A percentile compares a stretch with the other conserved stretches of the same genome.
Evolutionary conservation across 2,888 invertebrate species (phyloP).

Genomic region (Drosophila monieri): DNA sequence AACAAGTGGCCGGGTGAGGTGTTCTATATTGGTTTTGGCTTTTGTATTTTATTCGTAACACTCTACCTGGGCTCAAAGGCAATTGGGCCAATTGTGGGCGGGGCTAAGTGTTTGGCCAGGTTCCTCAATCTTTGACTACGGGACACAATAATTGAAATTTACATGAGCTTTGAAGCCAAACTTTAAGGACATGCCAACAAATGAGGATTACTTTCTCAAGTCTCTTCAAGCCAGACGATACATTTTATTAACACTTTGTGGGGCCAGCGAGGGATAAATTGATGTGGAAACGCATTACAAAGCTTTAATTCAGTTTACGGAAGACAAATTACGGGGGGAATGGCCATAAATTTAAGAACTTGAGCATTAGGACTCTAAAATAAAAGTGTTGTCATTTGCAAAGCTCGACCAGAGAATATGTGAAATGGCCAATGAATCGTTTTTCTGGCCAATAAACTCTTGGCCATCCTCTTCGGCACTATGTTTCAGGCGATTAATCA

Average conservation of each 20-base stretch:
- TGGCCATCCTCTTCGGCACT: conserved; percentile 4
- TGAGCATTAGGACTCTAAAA: not conserved
- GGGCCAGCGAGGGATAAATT: not conserved
- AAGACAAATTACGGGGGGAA: not conserved
- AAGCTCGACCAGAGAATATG: conserved; percentile 5
- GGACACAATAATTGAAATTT: conserved; percentile 40
- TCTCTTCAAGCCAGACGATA: not conserved
- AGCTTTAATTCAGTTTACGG: not conserved
- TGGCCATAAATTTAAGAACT: not conserved
- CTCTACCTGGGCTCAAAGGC: conserved; percentile 24
- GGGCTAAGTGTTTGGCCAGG: conserved; percentile 7
- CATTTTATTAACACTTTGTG: conserved; percentile 2
- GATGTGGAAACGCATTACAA: not conserved
- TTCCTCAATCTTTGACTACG: conserved; percentile 26
- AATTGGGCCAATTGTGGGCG: conserved; percentile 8
- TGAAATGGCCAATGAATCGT: conserved; percentile 8
- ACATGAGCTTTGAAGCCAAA: conserved; percentile 18
- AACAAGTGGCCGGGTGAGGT: conserved; percentile 3
- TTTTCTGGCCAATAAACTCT: conserved; percentile 20
- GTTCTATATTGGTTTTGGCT: conserved; percentile 18
- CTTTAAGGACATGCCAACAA: conserved; percentile 14
- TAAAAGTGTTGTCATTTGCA: conserved; percentile 10
- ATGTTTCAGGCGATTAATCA: conserved; percentile 49
- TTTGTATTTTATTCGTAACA: conserved; percentile 27
- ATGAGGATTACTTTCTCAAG: conserved; percentile 7